Percentiles rank a stretch among this genome's conserved stretches.
These are phyloP conservation scores for Macrostomum lignano DNA, from an alignment of 1,140 invertebrate genomes.

Conservation along the genomic window DNA sequence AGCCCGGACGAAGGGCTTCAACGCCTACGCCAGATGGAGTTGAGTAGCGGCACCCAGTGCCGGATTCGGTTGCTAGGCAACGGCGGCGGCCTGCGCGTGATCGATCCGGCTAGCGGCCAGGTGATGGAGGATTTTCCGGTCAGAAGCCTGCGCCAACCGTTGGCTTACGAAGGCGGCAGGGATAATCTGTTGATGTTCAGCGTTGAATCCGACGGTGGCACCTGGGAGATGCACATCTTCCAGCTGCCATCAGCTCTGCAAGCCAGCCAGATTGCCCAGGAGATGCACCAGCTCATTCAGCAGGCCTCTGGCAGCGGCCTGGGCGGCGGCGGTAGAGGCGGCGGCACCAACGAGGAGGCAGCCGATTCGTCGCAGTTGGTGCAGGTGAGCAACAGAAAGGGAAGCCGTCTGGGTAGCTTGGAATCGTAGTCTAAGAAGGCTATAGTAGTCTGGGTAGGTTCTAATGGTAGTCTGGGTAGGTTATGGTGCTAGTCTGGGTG, in stretches of 20 bases:
- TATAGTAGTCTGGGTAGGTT: too few species aligned
- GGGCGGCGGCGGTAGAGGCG: too few species aligned
- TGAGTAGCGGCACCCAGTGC: slow-evolving; percentile 79
- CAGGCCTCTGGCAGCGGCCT: not conserved
- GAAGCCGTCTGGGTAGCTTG: too few species aligned
- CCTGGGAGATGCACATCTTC: slow-evolving; percentile 92
- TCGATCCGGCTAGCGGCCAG: too few species aligned
- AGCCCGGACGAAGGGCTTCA: slow-evolving; percentile 55
- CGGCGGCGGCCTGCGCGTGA: slow-evolving; percentile 84
- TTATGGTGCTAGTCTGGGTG: too few species aligned
- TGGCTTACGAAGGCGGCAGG: slow-evolving; percentile 69
- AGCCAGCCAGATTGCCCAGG: not conserved
- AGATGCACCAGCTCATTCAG: slow-evolving; percentile 1
- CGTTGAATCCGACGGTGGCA: slow-evolving; percentile 33
- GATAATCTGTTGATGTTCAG: slow-evolving; percentile 93
- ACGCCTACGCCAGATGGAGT: slow-evolving; percentile 68
- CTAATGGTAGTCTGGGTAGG: too few species aligned
- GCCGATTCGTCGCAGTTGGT: too few species aligned
- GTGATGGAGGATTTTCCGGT: slow-evolving; percentile 66
- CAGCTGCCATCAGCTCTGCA: slow-evolving; percentile 37
- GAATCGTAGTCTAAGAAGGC: too few species aligned
- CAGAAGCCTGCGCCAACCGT: slow-evolving; percentile 62
- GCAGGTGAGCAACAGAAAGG: too few species aligned
- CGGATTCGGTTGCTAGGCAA: too few species aligned
- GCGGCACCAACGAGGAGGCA: too few species aligned